phyloP scores from a whole-genome alignment of 53 echinoderm and acorn worm species.

The Glandiceps talaboti region DNA sequence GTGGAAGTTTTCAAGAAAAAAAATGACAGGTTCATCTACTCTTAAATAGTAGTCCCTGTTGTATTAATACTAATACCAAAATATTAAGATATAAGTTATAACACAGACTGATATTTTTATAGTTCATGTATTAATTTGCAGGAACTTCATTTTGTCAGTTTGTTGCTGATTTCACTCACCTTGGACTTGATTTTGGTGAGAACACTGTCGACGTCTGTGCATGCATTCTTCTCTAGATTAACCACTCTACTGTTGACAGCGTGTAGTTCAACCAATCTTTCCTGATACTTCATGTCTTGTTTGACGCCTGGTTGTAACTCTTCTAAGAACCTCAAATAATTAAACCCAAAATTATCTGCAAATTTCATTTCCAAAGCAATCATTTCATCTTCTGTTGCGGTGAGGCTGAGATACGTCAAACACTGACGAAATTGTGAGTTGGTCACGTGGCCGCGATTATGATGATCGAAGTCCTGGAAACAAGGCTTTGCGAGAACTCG shows the following conservation, averaged over 20 bases:
- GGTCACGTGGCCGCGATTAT: constrained; percentile 93
- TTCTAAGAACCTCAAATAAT: constrained; percentile 75
- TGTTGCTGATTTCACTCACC: constrained; percentile 15
- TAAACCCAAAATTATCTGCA: constrained; percentile 76
- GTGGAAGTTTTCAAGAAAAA: too few species aligned
- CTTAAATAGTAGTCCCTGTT: too few species aligned
- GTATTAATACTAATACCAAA: too few species aligned
- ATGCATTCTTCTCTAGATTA: constrained; percentile 68
- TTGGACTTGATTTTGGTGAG: constrained; percentile 91
- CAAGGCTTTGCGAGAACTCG: constrained; percentile 79
- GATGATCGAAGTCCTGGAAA: constrained; percentile 92
- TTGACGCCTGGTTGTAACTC: constrained; percentile 49
- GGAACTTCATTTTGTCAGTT: neutral
- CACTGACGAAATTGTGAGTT: constrained; percentile 91
- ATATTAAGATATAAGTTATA: too few species aligned
- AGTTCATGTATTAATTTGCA: too few species aligned
- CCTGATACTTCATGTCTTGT: constrained; percentile 65
- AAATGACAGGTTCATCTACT: too few species aligned
- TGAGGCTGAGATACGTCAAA: constrained; percentile 76
- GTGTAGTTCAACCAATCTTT: constrained; percentile 35
- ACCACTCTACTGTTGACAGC: constrained; percentile 50
- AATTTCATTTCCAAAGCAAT: constrained; percentile 69
- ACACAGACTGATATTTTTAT: too few species aligned
- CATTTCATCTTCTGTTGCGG: constrained; percentile 71
- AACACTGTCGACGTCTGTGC: constrained; percentile 45